Evolutionary conservation across 2,888 invertebrate species (phyloP), one percentile per base, ranked within the genome.

Genomic region (Oscheius sp.): DNA sequence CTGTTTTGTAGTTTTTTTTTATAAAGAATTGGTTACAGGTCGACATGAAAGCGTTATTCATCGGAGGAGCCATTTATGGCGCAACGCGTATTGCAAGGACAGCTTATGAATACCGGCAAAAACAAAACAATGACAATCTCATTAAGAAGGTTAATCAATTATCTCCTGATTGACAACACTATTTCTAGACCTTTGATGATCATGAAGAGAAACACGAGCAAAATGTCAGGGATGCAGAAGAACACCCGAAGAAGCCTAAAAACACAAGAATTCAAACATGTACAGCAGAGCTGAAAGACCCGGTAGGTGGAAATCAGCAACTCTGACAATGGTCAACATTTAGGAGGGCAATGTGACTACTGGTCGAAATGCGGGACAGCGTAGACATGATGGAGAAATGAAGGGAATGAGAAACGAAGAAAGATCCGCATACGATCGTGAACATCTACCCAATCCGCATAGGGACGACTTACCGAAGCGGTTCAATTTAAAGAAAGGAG

Each of bases 191-290:
- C 20, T 53, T 53, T 29, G 53, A 53, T 53, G 53, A 53, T 2
- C 53, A 53, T 29, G 53, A 53, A 53, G 15, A 53, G 53, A 53
- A 6, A 53, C 53, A 53, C 4, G 29, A 53, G 12, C 53, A 53
- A 33, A 53, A 53, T 53, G 33, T 53, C 15, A 2, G 20, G n/a
- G 53, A 53, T 53, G 53, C 53, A 10, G 0, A 29, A n/a, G 31
- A 6, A 23, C 33, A 53, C n/a, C 53, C 0, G 31, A 29, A 33
- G 15, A 37, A 37, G 37, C 37, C 37, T 37, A 29, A 53, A n/a
- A 53, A 4, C 1, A 29, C 12, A 53, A 6, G 33, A 46, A 53
- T 53, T 20, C 4, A n/a, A 2, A 53, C 53, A 6, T 53, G 53
- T 29, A 53, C 53, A 1, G 53, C 27, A 33, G 31, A 29, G 20